Percentiles rank a stretch among this genome's conserved stretches.
Evolutionary conservation across 2,888 invertebrate genomes (phyloP).

Genomic region (Drosophila limbata): DNA sequence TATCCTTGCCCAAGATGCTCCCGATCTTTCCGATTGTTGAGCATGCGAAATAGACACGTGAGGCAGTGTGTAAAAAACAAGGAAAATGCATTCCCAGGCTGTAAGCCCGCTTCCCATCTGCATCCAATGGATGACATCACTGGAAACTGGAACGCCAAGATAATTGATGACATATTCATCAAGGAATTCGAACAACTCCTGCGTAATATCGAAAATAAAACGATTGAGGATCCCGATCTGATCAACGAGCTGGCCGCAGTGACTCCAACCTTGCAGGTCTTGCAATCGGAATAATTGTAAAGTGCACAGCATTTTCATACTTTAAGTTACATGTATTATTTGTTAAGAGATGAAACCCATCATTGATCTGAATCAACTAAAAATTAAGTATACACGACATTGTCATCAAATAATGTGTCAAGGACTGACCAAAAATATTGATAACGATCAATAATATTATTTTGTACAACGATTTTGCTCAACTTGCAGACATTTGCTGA

Average conservation of each 20-base stretch:
- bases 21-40: not conserved
- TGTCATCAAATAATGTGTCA: not conserved
- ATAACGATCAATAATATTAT: no score
- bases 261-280: conserved; percentile 17
- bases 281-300: conserved; percentile 10
- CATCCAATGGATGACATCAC: not conserved
- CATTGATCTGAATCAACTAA: not conserved
- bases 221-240: conserved; percentile 7
- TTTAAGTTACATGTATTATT: not conserved
- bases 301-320: not conserved
- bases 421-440: no score
- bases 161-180: conserved; percentile 7
- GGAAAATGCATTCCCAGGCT: not conserved
- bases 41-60: conserved; percentile 22
- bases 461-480: no score
- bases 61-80: not conserved
- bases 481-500: no score
- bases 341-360: not conserved
- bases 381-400: not conserved
- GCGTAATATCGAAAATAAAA: conserved; percentile 31
- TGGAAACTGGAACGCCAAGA: not conserved
- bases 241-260: conserved; percentile 28
- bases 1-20: conserved; percentile 19
- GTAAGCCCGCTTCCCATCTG: not conserved
- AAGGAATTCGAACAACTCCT: conserved; percentile 25